Percentiles rank a stretch among this genome's conserved stretches.
phyloP scores from a whole-genome alignment of 2,113 vertebrate genomes.

The Odocoileus virginianus region DNA sequence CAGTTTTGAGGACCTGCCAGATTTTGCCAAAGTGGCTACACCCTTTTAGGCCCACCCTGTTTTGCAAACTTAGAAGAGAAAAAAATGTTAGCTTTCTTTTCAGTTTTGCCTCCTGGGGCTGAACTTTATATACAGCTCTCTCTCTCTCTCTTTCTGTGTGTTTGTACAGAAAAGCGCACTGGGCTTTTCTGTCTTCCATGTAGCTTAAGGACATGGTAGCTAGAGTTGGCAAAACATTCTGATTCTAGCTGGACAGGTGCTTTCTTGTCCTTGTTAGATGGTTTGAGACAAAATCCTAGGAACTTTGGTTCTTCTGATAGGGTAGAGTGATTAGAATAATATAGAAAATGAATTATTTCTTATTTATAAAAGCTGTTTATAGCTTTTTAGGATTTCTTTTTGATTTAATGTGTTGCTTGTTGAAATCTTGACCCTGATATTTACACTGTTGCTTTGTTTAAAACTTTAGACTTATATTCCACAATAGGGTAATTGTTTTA shows the following conservation, averaged over 20 bases:
- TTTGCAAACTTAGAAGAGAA: conserved; percentile 26
- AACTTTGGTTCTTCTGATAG: conserved; percentile 27
- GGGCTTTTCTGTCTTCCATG: background rate
- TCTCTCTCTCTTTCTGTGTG: background rate
- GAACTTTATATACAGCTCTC: background rate
- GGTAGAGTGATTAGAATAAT: conserved; percentile 21
- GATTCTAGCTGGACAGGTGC: conserved; percentile 15
- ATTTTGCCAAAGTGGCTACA: conserved; percentile 12
- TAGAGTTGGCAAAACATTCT: conserved; percentile 30
- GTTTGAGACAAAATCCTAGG: conserved; percentile 44
- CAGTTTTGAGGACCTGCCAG: conserved; percentile 36
- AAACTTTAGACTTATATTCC: conserved; percentile 1
- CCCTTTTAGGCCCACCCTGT: conserved; percentile 32
- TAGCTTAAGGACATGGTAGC: conserved; percentile 13
- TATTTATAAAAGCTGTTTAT: background rate
- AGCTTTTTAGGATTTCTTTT: conserved; percentile 45
- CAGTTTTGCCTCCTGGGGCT: conserved; percentile 7
- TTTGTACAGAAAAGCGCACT: background rate
- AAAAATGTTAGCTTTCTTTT: conserved; percentile 21
- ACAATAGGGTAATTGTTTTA: background rate
- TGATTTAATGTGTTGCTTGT: background rate
- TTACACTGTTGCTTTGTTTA: conserved; percentile 37
- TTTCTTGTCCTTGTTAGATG: conserved; percentile 41
- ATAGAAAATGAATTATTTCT: conserved; percentile 31
- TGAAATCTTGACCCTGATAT: conserved; percentile 39